Base-by-base conservation (phyloP, 2,888 invertebrate genomes). In the Euplexia lucipara region DNA sequence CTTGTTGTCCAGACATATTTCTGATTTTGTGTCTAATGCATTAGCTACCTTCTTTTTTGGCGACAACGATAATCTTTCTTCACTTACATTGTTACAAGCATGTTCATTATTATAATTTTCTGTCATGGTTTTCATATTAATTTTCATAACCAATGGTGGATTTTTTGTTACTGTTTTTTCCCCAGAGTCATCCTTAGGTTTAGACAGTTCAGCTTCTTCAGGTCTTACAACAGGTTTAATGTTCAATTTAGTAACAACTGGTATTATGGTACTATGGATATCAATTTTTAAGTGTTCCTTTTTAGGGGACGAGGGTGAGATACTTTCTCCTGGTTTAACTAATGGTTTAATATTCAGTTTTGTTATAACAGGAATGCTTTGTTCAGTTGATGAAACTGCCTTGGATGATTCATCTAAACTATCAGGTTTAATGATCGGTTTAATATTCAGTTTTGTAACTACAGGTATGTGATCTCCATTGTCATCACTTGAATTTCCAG, bases 381-480 rank as follows among this genome's bases (percentile, higher is more conserved):
- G 88, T 58, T 92, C 93, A 83, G 71, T 75, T 48, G 76, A 72
- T 45, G 78, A 62, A 79, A 86, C 86, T 58, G 84, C 70, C 80
- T 86, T 90, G 58, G 70, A 61, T 34, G 82, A 72, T 54, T 90
- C 90, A 49, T 91, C 86, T n/a, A 67, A 47, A 30, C 90, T 90
- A 81, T 81, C 87, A 65, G 94, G 95, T 83, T 91, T 94, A 52
- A 92, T 73, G 65, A 96, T 91, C 3, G 96, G 96, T 89, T 96
- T 96, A 70, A 96, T 96, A 71, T 96, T 96, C 52, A 96, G 86
- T 90, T 96, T 96, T 77, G 95, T 95, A 70, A 94, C 91, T 83
- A 93, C 83, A 75, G 95, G 95, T 90, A 95, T 93, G 70, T 91
- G 86, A 79, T 94, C 94, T 71, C 84, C 84, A 85, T 95, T 94